A percentile compares a stretch with the other conserved stretches of the same genome.
Evolutionary conservation across 2,113 vertebrate genomes (phyloP).

Genomic region (Chloebia gouldiae): DNA sequence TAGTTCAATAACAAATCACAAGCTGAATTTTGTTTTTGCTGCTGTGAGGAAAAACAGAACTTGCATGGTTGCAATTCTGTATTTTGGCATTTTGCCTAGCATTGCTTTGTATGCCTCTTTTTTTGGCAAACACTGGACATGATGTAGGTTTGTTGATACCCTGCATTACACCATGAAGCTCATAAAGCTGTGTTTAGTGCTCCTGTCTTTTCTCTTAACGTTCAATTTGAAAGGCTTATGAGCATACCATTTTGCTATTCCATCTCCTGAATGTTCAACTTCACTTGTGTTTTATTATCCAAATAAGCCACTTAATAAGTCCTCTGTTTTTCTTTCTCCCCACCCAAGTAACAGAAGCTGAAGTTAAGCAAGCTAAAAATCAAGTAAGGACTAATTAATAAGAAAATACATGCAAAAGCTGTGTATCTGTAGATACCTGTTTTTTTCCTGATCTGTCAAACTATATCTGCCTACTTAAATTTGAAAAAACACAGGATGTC

Average conservation of each 20-base stretch:
- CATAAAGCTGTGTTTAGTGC: neutral
- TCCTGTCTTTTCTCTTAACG: neutral
- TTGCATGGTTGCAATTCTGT: conserved; percentile 1
- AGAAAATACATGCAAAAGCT: neutral
- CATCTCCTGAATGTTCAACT: neutral
- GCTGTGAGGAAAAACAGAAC: conserved; percentile 2
- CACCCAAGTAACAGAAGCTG: neutral
- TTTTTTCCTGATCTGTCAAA: neutral
- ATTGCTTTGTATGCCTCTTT: neutral
- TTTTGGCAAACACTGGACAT: neutral
- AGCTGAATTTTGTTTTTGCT: conserved; percentile 17
- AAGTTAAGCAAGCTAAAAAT: neutral
- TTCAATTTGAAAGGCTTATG: neutral
- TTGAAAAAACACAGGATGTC: neutral
- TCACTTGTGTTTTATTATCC: neutral
- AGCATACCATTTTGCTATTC: neutral
- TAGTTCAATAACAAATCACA: neutral
- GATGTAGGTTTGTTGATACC: neutral
- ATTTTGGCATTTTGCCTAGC: neutral
- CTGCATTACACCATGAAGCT: neutral
- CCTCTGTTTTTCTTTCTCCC: neutral
- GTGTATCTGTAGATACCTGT: neutral
- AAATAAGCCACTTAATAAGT: neutral
- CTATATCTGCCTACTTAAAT: neutral
- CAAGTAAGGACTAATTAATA: neutral